phyloP scores from a whole-genome alignment of 2,888 invertebrate species.

The Pammene aurita region DNA sequence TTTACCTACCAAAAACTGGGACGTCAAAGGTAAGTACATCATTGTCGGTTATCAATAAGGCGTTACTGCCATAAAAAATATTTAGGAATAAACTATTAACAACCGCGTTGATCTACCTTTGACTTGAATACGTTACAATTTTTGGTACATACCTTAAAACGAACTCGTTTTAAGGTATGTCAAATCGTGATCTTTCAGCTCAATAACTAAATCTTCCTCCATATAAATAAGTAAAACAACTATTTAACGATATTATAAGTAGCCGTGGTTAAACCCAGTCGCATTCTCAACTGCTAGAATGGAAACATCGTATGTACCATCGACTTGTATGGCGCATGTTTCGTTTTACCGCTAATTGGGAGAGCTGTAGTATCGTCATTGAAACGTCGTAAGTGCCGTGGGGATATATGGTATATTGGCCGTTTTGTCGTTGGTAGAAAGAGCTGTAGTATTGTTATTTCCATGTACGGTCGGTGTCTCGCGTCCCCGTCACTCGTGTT shows the following conservation, averaged over 20 bases:
- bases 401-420: not conserved
- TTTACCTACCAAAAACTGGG: too few species aligned
- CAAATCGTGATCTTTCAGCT: too few species aligned
- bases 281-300: slow-evolving; percentile 51
- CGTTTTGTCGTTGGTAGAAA: not conserved
- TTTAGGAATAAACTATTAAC: too few species aligned
- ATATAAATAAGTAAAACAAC: slow-evolving; percentile 5
- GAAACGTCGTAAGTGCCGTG: not conserved
- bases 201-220: not conserved
- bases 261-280: slow-evolving; percentile 55
- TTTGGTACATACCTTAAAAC: too few species aligned
- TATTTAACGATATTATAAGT: slow-evolving; percentile 29
- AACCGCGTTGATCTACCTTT: too few species aligned
- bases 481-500: slow-evolving; percentile 77
- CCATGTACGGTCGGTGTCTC: slow-evolving; percentile 51
- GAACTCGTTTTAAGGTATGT: too few species aligned
- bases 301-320: not conserved
- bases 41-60: too few species aligned
- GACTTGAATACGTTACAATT: too few species aligned
- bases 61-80: too few species aligned
- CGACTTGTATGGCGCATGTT: not conserved
- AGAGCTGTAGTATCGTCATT: not conserved
- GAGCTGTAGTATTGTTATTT: slow-evolving; percentile 53
- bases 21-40: too few species aligned
- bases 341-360: not conserved